Evolutionary conservation across 1,140 invertebrate genomes (phyloP), one percentile per base, ranked within the genome.

Genomic region (Idris sp.): DNA sequence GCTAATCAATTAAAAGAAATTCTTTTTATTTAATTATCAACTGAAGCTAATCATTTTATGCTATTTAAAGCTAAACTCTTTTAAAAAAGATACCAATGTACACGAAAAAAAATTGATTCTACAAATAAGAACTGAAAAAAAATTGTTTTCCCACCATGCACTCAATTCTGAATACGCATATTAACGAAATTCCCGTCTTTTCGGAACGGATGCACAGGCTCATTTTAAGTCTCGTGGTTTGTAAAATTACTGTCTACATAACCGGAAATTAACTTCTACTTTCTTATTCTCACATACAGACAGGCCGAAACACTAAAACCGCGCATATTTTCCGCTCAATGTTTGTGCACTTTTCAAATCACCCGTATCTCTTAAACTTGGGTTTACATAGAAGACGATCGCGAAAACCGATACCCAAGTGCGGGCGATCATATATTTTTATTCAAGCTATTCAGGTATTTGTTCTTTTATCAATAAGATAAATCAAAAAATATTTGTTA

Each of bases 261-360:
- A 58, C 59, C 69, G 61, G 69, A 74, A 74, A 74, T 74, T 67
- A 65, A 46, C 53, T 61, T 54, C 46, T 48, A 61, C 48, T 54
- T 59, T 61, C 48, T 44, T 36, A 36, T 67, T 74, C 69, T 65
- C 61, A 59, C 54, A 74, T 30, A 41, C 44, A 43, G 46, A 15
- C 33, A n/a, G 30, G 11, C 19, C 38, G 22, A 11, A 28, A 13
- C 43, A 51, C n/a, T 36, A 51, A 64, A 72, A 49, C 43, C n/a
- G 10, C 22, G 31, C 35, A 65, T 59, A 65, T 73, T 73, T 73
- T 73, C 59, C 59, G 25, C 0, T 18, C 36, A 64, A 58, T 58
- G 44, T 73, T 56, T 59, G 19, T 56, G 2, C 22, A 65, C 14
- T 40, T 73, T 38, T 59, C 59, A 54, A 59, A 58, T 30, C 33